Evolutionary conservation across 2,888 invertebrate genomes (phyloP), one percentile per base, ranked within the genome.

Genomic region (Pseudanteris insignis): DNA sequence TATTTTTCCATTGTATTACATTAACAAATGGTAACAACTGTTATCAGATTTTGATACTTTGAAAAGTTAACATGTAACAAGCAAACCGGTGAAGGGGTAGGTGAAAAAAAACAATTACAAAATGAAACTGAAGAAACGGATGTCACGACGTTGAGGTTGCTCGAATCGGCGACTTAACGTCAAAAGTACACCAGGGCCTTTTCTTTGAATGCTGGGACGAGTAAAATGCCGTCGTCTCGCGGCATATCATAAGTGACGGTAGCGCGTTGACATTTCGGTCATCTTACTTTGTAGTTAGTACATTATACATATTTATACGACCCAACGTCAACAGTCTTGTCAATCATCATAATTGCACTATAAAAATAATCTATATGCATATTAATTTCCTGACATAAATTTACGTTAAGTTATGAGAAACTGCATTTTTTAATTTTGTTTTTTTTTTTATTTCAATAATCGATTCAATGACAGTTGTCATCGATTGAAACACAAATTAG

Each of bases 241-340:
- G 36, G 38, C 48, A 30, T 41, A 53, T 64, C 41, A 53, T 59
- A 64, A 64, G 48, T 48, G 37, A 43, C 63, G 51, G 54, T 37
- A 37, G 38, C 34, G 29, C 46, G 59, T 47, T 59, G 59, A 60
- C 59, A 59, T 59, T 55, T 40, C 43, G 55, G 59, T 63, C 63
- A 63, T 55, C 44, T 57, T 63, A 60, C 63, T 63, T 63, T 63
- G 63, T 63, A 63, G 63, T 63, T 32, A 48, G 32, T 57, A 46
- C 51, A 54, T 61, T 61, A 61, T 38, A 54, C 47, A 50, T 61
- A 61, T 61, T 48, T 54, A 54, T 61, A 54, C 48, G 38, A 48
- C 48, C 24, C 29, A 54, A 48, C 48, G 38, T 60, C 60, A 44
- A 60, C 54, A 54, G 54, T 61, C 50, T 21, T 50, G 61, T 61